These are phyloP conservation scores for Sycophila sp. DNA, from an alignment of 1,140 invertebrate genomes.

Conservation along the genomic window DNA sequence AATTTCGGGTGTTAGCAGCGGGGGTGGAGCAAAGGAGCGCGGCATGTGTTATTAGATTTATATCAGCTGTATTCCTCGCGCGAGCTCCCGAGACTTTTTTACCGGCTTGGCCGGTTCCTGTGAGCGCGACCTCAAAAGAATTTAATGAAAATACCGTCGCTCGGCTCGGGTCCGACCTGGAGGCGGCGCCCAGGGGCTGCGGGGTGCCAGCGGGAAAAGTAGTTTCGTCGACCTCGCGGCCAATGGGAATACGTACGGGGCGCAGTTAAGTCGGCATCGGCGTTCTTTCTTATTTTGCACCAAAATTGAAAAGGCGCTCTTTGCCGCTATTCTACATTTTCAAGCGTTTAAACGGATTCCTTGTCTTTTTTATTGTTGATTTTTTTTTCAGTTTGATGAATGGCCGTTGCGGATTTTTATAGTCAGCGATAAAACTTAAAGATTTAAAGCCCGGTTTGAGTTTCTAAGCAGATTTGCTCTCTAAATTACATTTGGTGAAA, in stretches of 20 bases:
- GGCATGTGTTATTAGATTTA: constrained; percentile 56
- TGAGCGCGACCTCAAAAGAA: constrained; percentile 55
- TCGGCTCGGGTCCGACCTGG: constrained; percentile 42
- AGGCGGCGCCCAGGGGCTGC: background rate
- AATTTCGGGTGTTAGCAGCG: constrained; percentile 21
- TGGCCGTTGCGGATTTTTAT: too few relatives aligned
- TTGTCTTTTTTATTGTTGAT: too few relatives aligned
- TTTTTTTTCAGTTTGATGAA: too few relatives aligned
- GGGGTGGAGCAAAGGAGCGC: background rate
- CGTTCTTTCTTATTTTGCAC: constrained; percentile 36
- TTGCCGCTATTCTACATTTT: background rate
- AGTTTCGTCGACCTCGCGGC: background rate
- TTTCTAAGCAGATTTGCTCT: too few relatives aligned
- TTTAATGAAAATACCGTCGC: constrained; percentile 62
- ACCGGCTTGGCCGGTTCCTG: constrained; percentile 44
- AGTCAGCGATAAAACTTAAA: too few relatives aligned
- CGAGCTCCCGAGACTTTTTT: constrained; percentile 53
- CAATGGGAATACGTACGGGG: constrained; percentile 17
- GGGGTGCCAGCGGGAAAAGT: background rate
- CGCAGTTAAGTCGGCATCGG: constrained; percentile 24
- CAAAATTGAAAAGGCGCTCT: constrained; percentile 2
- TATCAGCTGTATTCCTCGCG: constrained; percentile 36
- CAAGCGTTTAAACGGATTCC: too few relatives aligned
- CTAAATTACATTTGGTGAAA: too few relatives aligned
- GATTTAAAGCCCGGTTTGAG: too few relatives aligned